A percentile compares a stretch with the other conserved stretches of the same genome.
Conservation (phyloP, 2,797 vertebrate genomes). For the Crocodylus rhombifer region DNA sequence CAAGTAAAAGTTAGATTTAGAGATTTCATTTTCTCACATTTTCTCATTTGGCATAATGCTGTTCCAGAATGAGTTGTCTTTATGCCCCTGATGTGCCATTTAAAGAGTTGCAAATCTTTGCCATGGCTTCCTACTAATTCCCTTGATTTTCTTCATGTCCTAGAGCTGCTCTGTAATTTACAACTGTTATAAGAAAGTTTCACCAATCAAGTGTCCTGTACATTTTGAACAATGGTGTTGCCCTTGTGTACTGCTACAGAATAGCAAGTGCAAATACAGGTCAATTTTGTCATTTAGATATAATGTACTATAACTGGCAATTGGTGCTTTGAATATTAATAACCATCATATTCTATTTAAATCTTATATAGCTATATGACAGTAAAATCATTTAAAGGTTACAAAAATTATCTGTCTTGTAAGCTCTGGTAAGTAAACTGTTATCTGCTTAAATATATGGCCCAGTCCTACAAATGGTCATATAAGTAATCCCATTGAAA, state of each 20-base stretch:
- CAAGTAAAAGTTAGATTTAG: slow-evolving; percentile 16
- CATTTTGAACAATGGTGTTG: background rate
- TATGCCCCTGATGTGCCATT: slow-evolving; percentile 8
- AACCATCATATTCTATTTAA: background rate
- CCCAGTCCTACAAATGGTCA: background rate
- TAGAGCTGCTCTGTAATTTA: background rate
- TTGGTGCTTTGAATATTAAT: background rate
- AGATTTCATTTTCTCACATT: background rate
- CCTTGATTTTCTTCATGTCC: slow-evolving; percentile 23
- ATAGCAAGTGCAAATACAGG: background rate
- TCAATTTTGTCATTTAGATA: background rate
- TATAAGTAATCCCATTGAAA: background rate
- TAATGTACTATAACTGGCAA: background rate
- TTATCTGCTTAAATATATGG: background rate
- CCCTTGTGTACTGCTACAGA: background rate
- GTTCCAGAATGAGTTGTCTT: slow-evolving; percentile 4
- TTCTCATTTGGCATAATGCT: background rate
- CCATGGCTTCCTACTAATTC: slow-evolving; percentile 25
- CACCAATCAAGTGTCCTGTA: background rate
- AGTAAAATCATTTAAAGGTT: background rate
- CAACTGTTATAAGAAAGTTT: background rate
- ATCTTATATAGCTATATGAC: background rate
- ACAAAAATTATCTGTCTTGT: background rate
- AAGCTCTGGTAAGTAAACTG: background rate
- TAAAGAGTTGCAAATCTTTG: background rate